These are phyloP conservation scores for Oenanthe melanoleuca DNA, from an alignment of 2,113 vertebrate genomes.

Conservation along the genomic window DNA sequence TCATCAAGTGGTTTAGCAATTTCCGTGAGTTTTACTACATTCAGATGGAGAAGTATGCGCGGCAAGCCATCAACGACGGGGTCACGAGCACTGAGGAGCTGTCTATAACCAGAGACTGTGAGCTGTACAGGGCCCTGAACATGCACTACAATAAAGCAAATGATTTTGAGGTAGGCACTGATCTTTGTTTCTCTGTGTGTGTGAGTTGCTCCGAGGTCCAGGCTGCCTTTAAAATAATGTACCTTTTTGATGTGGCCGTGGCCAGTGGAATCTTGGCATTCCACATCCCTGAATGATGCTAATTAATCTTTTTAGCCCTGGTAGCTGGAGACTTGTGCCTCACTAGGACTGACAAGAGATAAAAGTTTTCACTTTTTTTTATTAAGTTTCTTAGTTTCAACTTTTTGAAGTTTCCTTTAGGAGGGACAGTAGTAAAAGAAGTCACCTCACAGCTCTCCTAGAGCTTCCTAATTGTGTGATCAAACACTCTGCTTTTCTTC, in stretches of 20 bases:
- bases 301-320: background rate
- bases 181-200: constrained; percentile 53
- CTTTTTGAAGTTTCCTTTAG: constrained; percentile 28
- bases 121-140: constrained; percentile 97
- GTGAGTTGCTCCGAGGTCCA: background rate
- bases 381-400: background rate
- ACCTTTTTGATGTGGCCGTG: background rate
- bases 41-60: constrained; percentile 99
- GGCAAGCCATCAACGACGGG: constrained; percentile 96
- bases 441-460: background rate
- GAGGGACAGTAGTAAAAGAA: background rate
- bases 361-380: background rate
- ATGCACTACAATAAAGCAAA: constrained; percentile 99
- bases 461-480: background rate
- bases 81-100: constrained; percentile 90
- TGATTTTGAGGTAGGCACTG: constrained; percentile 93
- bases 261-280: background rate
- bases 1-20: constrained; percentile 99
- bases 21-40: constrained; percentile 99
- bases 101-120: constrained; percentile 93
- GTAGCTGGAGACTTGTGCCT: background rate
- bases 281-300: background rate
- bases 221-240: constrained; percentile 17
- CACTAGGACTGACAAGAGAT: background rate
- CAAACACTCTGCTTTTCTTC: background rate